Conservation (phyloP, 1,140 invertebrate genomes). For the Gerris buenoi region DNA sequence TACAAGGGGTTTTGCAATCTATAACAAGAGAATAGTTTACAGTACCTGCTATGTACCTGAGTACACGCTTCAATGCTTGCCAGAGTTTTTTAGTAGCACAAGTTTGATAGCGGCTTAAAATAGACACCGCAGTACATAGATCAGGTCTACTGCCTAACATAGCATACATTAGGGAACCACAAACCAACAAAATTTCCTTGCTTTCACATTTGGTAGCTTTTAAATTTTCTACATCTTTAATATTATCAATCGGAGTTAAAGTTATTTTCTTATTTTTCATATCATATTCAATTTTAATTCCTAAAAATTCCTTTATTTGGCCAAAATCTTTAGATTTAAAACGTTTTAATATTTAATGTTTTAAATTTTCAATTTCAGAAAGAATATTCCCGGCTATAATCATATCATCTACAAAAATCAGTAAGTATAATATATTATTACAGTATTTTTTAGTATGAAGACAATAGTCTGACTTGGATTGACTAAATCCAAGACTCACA, state of each 20-base stretch:
- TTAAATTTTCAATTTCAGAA: not conserved
- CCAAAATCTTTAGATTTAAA: not conserved
- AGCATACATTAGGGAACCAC: not conserved
- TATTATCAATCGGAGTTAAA: not conserved
- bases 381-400: not conserved
- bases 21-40: not conserved
- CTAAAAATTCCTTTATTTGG: not conserved
- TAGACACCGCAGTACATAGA: not conserved
- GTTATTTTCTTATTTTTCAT: not conserved
- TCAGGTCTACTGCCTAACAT: not conserved
- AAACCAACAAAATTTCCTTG: not conserved
- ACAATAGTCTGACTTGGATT: slow-evolving; percentile 18
- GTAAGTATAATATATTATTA: not conserved
- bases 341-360: not conserved
- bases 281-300: not conserved
- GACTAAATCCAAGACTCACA: slow-evolving; percentile 19
- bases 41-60: not conserved
- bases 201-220: not conserved
- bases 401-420: not conserved
- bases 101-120: not conserved
- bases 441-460: not conserved
- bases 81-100: not conserved
- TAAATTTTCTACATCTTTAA: not conserved
- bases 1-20: not conserved
- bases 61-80: not conserved